phyloP scores from a whole-genome alignment of 2,113 vertebrate genomes.

The Dicaeum eximium region DNA sequence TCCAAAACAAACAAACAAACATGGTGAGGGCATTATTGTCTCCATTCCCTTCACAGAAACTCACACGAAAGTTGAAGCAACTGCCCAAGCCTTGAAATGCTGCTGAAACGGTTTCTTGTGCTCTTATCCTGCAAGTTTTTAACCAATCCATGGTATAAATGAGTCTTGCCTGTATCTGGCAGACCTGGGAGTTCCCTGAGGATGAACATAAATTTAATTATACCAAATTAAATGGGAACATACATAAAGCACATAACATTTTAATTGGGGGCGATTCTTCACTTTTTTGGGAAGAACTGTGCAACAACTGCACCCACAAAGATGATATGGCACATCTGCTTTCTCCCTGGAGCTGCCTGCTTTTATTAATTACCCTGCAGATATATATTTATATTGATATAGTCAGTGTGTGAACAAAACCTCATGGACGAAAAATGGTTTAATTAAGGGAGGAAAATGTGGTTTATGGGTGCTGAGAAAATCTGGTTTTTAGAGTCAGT shows the following conservation, averaged over 20 bases:
- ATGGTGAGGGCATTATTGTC: neutral
- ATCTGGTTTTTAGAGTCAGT: neutral
- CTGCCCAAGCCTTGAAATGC: neutral
- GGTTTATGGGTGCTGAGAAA: slow-evolving; percentile 2
- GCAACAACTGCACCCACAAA: neutral
- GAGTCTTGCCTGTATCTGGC: neutral
- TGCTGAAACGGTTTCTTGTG: neutral
- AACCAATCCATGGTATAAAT: neutral
- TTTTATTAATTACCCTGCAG: neutral
- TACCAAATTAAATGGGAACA: neutral
- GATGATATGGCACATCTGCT: neutral
- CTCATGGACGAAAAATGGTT: neutral
- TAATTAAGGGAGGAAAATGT: neutral
- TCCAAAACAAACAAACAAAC: neutral
- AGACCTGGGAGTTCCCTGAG: neutral
- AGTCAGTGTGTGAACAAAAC: slow-evolving; percentile 23
- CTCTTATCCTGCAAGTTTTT: neutral
- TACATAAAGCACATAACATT: neutral
- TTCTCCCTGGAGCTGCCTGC: neutral
- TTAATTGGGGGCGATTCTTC: neutral
- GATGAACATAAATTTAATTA: neutral
- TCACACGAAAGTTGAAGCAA: neutral
- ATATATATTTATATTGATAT: neutral
- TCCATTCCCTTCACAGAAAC: neutral
- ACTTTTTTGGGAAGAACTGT: neutral